Conservation (phyloP, 1,140 invertebrate genomes). For the Halesus radiatus region DNA sequence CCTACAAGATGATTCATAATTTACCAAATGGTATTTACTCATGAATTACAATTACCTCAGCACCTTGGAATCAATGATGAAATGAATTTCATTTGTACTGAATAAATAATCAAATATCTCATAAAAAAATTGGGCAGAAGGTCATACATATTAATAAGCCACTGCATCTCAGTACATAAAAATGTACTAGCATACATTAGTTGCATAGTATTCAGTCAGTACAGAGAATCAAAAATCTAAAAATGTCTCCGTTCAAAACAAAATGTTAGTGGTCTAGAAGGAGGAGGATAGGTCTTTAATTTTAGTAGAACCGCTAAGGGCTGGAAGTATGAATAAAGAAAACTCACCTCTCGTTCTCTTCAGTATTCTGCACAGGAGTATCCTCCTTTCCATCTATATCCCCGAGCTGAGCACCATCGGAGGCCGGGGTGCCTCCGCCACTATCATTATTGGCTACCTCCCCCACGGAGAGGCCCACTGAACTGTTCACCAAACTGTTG, state of each 20-base stretch:
- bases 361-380: conserved; percentile 65
- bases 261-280: background rate
- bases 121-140: conserved; percentile 21
- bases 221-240: background rate
- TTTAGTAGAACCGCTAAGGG: background rate
- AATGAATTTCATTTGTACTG: conserved; percentile 8
- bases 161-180: background rate
- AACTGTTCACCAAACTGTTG: conserved; percentile 67
- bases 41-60: background rate
- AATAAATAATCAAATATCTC: conserved; percentile 7
- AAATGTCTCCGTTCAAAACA: too few species aligned
- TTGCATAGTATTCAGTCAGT: background rate
- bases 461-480: conserved; percentile 67
- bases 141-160: conserved; percentile 8
- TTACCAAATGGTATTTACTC: conserved; percentile 3
- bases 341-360: conserved; percentile 78
- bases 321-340: background rate
- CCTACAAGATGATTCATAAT: background rate
- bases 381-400: conserved; percentile 69
- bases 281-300: background rate
- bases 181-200: background rate
- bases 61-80: conserved; percentile 32
- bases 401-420: conserved; percentile 62
- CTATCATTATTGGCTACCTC: conserved; percentile 65
- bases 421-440: conserved; percentile 58